These are phyloP conservation scores for Pavo muticus DNA, from an alignment of 2,113 vertebrate species.

Conservation along the genomic window DNA sequence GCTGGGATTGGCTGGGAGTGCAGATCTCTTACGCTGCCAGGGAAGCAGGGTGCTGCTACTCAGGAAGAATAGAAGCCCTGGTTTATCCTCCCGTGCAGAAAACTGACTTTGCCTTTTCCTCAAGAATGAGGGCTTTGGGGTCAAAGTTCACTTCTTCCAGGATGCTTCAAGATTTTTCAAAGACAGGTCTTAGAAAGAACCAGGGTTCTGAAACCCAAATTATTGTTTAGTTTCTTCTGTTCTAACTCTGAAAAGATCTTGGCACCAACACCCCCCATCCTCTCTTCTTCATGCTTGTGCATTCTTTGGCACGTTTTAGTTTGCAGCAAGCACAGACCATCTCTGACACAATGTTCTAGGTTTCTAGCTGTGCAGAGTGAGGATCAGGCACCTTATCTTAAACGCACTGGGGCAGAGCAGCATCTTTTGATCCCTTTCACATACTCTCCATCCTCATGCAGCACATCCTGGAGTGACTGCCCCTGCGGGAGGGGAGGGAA, in stretches of 20 bases:
- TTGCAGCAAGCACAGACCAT: background rate
- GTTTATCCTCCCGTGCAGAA: background rate
- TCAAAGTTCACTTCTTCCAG: background rate
- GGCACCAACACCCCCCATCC: background rate
- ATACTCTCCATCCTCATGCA: background rate
- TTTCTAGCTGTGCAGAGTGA: background rate
- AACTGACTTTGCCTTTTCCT: background rate
- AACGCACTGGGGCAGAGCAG: background rate
- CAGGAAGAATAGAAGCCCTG: background rate
- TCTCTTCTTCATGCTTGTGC: background rate
- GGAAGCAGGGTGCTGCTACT: background rate
- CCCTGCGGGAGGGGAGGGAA: background rate
- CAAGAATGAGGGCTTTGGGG: background rate
- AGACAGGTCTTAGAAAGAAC: background rate
- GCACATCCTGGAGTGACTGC: background rate
- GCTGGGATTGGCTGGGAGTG: background rate
- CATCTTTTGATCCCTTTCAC: background rate
- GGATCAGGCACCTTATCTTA: background rate
- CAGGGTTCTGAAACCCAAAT: background rate
- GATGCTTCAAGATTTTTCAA: background rate
- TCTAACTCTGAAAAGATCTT: background rate
- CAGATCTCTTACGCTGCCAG: background rate
- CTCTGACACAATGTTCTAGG: background rate
- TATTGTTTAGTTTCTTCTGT: background rate
- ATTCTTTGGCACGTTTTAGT: background rate